Conservation (phyloP, 2,888 invertebrate genomes). For the Xanthostigma xanthostigma region DNA sequence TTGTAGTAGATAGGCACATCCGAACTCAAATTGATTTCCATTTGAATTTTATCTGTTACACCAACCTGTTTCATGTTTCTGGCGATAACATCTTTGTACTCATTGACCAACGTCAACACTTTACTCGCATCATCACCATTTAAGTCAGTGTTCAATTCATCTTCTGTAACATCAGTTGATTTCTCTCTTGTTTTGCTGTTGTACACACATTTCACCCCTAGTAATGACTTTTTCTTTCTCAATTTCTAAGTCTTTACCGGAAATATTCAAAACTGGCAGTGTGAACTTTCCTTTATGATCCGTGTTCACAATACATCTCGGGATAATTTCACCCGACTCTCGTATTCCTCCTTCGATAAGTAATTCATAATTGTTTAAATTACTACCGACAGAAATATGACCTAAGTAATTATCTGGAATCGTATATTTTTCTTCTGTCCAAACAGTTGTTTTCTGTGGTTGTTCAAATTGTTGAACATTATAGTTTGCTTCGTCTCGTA, state of each 20-base stretch:
- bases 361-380: too few species aligned
- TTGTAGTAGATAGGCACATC: too few species aligned
- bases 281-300: too few species aligned
- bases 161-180: conserved; percentile 3
- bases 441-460: conserved; percentile 3
- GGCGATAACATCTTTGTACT: conserved; percentile 2
- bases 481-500: not conserved
- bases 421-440: conserved; percentile 2
- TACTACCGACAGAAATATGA: conserved; percentile 6
- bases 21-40: conserved; percentile 2
- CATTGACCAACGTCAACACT: conserved; percentile 2
- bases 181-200: not conserved
- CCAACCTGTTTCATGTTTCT: conserved; percentile 6
- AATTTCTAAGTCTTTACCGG: too few species aligned
- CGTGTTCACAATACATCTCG: too few species aligned
- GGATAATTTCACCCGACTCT: too few species aligned
- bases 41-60: conserved; percentile 3
- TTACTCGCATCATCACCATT: not conserved
- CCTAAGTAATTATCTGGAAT: conserved; percentile 11
- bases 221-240: too few species aligned
- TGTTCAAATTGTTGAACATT: conserved; percentile 4
- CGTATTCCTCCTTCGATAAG: too few species aligned
- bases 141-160: conserved; percentile 5
- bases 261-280: too few species aligned
- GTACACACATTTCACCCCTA: too few species aligned